phyloP scores from a whole-genome alignment of 2,888 invertebrate genomes.

The Trissolcus brochymenae region DNA sequence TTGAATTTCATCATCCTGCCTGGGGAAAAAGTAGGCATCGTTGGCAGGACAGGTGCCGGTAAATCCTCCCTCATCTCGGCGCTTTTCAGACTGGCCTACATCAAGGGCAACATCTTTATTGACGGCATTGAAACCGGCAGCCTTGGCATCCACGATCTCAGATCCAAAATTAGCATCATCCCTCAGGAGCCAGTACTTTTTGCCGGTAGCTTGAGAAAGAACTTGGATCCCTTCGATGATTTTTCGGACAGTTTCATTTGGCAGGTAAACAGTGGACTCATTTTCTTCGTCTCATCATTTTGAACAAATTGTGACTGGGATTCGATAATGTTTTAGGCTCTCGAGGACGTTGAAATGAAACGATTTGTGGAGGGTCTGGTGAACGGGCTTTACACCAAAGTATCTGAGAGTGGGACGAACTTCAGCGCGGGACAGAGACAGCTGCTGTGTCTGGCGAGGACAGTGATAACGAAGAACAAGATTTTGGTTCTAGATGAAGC shows the following conservation, averaged over 20 bases:
- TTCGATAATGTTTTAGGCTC: slow-evolving; percentile 62
- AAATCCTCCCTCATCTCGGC: slow-evolving; percentile 84
- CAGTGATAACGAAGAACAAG: slow-evolving; percentile 71
- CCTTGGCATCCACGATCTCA: slow-evolving; percentile 80
- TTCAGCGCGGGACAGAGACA: slow-evolving; percentile 96
- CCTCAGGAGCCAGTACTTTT: slow-evolving; percentile 80
- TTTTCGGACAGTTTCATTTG: slow-evolving; percentile 77
- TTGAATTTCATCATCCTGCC: slow-evolving; percentile 78
- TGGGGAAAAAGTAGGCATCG: slow-evolving; percentile 82
- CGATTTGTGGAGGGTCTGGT: slow-evolving; percentile 80
- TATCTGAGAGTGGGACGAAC: slow-evolving; percentile 87
- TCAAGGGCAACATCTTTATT: slow-evolving; percentile 82
- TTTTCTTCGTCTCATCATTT: neutral
- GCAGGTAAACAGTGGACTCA: slow-evolving; percentile 62
- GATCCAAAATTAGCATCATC: slow-evolving; percentile 81
- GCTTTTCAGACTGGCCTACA: slow-evolving; percentile 82
- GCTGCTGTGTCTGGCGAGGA: slow-evolving; percentile 82
- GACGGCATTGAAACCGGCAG: slow-evolving; percentile 81
- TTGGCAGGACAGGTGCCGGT: slow-evolving; percentile 82
- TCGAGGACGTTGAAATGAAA: slow-evolving; percentile 85
- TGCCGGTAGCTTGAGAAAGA: slow-evolving; percentile 79
- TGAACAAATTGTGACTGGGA: no score
- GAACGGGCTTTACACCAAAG: slow-evolving; percentile 81
- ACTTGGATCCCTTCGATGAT: slow-evolving; percentile 83
- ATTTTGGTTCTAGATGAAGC: slow-evolving; percentile 82